phyloP scores from a whole-genome alignment of 2,797 vertebrate genomes.

The Hippoglossus hippoglossus region DNA sequence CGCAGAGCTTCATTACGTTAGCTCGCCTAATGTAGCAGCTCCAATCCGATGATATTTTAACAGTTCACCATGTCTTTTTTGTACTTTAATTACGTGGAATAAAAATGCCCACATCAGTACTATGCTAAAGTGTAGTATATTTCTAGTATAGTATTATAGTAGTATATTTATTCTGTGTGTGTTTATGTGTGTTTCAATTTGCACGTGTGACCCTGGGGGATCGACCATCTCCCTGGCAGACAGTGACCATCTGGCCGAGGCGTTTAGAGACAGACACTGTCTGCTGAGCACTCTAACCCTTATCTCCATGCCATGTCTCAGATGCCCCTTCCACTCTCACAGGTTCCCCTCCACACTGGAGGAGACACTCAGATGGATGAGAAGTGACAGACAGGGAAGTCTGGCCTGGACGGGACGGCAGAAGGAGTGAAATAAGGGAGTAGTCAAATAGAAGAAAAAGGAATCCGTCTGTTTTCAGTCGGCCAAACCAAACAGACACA shows the following conservation, averaged over 20 bases:
- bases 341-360: conserved; percentile 56
- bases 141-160: not conserved
- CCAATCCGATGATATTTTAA: conserved; percentile 5
- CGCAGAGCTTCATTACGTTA: conserved; percentile 1
- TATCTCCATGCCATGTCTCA: conserved; percentile 68
- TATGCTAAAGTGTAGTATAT: not conserved
- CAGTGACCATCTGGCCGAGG: conserved; percentile 76
- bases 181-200: conserved; percentile 39
- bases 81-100: not conserved
- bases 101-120: not conserved
- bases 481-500: conserved; percentile 59
- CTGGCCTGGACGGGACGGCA: conserved; percentile 40
- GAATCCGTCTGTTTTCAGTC: conserved; percentile 43
- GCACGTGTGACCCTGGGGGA: conserved; percentile 50
- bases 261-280: conserved; percentile 71
- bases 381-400: conserved; percentile 62
- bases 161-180: conserved; percentile 31
- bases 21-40: conserved; percentile 3
- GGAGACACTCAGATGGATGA: conserved; percentile 60
- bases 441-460: conserved; percentile 1
- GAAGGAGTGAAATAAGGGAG: conserved; percentile 1
- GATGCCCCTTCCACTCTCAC: conserved; percentile 58
- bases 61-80: not conserved
- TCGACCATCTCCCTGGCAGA: conserved; percentile 69
- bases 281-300: conserved; percentile 71